Evolutionary conservation across 2,113 vertebrate species (phyloP).

Genomic region (Rhinolophus ferrumequinum): DNA sequence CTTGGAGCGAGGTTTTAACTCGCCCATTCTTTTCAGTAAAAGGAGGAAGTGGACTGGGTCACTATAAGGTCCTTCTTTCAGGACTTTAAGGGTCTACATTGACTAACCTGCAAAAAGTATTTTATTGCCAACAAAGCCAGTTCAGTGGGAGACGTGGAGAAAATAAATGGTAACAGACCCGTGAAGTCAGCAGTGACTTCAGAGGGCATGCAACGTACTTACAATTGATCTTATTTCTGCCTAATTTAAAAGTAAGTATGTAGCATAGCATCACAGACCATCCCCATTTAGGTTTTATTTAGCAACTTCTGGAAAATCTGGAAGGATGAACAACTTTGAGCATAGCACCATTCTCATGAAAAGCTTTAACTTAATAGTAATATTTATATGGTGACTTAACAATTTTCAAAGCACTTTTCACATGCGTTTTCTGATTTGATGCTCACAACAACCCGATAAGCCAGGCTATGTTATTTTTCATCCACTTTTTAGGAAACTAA

Average conservation of each 20-base stretch:
- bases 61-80: neutral
- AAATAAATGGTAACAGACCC: neutral
- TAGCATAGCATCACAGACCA: neutral
- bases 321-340: neutral
- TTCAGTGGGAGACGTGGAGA: neutral
- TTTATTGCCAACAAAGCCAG: neutral
- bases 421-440: conserved; percentile 18
- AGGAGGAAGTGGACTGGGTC: neutral
- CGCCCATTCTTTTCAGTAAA: neutral
- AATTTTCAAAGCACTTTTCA: neutral
- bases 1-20: neutral
- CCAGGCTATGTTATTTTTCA: neutral
- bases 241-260: neutral
- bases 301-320: conserved; percentile 33
- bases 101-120: neutral
- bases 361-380: neutral
- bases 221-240: conserved; percentile 7
- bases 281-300: neutral
- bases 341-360: neutral
- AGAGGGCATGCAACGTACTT: neutral
- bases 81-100: neutral
- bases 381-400: neutral
- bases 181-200: neutral
- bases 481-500: conserved; percentile 39
- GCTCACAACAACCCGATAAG: neutral